Conservation (phyloP, 2,113 vertebrate genomes). For the Riparia riparia region DNA sequence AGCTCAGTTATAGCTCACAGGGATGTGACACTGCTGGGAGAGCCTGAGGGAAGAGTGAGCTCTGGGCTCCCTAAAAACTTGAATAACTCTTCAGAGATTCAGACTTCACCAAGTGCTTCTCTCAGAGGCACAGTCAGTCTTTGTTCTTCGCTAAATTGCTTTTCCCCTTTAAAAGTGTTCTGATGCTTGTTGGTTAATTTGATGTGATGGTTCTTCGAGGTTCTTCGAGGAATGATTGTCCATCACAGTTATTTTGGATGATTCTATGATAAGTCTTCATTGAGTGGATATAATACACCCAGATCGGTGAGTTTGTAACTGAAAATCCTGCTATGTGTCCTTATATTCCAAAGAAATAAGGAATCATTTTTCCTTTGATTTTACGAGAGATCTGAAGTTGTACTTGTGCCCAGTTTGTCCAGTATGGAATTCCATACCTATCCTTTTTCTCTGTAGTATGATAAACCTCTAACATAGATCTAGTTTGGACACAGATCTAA, state of each 20-base stretch:
- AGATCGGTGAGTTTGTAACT: not conserved
- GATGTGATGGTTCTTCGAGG: not conserved
- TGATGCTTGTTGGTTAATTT: not conserved
- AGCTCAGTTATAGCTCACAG: not conserved
- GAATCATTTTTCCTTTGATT: not conserved
- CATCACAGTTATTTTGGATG: not conserved
- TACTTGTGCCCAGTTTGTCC: not conserved
- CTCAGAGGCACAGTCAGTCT: not conserved
- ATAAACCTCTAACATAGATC: not conserved
- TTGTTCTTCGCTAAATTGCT: not conserved
- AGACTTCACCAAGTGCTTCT: conserved; percentile 7
- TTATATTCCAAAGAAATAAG: too few relatives aligned
- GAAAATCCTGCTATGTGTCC: not conserved
- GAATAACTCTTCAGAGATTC: conserved; percentile 50
- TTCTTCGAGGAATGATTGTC: not conserved
- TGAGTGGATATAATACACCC: not conserved
- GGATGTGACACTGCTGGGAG: not conserved
- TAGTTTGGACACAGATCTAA: not conserved
- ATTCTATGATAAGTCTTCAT: not conserved
- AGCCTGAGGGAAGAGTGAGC: not conserved
- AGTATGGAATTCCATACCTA: not conserved
- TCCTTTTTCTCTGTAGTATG: not conserved
- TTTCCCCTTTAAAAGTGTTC: not conserved
- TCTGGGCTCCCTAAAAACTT: conserved; percentile 56
- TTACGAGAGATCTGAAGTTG: not conserved